phyloP scores from a whole-genome alignment of 2,888 invertebrate genomes.

The Machimus atricapillus region DNA sequence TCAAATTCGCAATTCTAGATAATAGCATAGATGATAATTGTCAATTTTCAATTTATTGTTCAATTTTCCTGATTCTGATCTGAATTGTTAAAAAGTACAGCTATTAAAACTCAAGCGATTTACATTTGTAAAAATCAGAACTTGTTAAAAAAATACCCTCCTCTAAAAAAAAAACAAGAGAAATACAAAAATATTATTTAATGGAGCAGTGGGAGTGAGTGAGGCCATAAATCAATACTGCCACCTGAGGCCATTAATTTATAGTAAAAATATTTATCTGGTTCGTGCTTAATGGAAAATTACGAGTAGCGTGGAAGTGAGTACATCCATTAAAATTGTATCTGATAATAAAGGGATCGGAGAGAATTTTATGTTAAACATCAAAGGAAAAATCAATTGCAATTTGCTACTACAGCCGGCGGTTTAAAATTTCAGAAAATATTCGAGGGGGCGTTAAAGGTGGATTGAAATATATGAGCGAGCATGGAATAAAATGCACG shows the following conservation, averaged over 20 bases:
- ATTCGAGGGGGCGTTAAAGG: not conserved
- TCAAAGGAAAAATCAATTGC: not conserved
- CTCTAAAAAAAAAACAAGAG: not conserved
- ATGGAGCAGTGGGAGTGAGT: not conserved
- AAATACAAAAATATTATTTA: not conserved
- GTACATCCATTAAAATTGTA: not conserved
- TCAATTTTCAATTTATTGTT: too few species aligned
- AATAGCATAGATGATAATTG: too few species aligned
- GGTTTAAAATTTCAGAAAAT: not conserved
- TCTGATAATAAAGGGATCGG: not conserved
- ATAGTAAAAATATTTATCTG: not conserved
- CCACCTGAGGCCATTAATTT: not conserved
- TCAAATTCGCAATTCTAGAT: not conserved
- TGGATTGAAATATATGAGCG: not conserved
- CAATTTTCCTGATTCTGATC: not conserved
- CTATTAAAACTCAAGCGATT: not conserved
- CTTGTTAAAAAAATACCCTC: not conserved
- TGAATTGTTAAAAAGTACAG: not conserved
- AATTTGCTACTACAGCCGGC: not conserved
- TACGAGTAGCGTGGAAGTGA: not conserved
- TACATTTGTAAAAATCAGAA: not conserved
- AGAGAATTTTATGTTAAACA: not conserved
- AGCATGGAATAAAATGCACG: not conserved
- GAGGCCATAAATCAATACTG: not conserved
- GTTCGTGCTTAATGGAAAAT: not conserved